A percentile compares a stretch with the other conserved stretches of the same genome.
phyloP scores from a whole-genome alignment of 2,797 vertebrate genomes.

The Hypotaenidia okinawae region DNA sequence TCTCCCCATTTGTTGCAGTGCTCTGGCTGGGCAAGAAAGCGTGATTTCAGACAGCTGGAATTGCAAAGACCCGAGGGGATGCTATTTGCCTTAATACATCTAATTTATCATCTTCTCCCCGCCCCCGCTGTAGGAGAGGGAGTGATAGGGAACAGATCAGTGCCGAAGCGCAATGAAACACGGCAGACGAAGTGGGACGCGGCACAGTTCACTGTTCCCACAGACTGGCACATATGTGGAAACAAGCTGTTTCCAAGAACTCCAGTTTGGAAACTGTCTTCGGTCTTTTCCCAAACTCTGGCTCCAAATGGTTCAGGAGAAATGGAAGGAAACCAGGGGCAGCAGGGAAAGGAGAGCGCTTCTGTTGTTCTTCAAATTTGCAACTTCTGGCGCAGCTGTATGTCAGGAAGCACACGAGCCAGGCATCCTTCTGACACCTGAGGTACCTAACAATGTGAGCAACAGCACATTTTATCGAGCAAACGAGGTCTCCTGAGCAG shows the following conservation, averaged over 20 bases:
- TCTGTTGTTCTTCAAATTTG: not conserved
- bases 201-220: not conserved
- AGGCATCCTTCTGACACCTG: not conserved
- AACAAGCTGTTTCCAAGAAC: constrained; percentile 28
- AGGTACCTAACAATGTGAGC: not conserved
- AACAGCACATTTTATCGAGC: not conserved
- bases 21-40: not conserved
- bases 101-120: constrained; percentile 20
- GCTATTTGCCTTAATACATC: not conserved
- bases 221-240: not conserved
- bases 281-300: not conserved
- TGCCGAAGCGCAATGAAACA: not conserved
- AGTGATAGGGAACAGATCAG: not conserved
- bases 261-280: not conserved
- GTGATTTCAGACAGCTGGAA: constrained; percentile 16
- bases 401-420: not conserved
- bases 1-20: not conserved
- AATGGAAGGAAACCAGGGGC: not conserved
- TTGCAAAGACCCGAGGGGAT: constrained; percentile 29
- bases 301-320: not conserved
- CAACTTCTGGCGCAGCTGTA: not conserved
- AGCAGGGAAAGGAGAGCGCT: not conserved
- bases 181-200: not conserved
- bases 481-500: not conserved
- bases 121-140: not conserved